Percentiles rank a stretch among this genome's conserved stretches.
These are phyloP conservation scores for Melanchra persicariae DNA, from an alignment of 2,888 invertebrate species.

Conservation along the genomic window DNA sequence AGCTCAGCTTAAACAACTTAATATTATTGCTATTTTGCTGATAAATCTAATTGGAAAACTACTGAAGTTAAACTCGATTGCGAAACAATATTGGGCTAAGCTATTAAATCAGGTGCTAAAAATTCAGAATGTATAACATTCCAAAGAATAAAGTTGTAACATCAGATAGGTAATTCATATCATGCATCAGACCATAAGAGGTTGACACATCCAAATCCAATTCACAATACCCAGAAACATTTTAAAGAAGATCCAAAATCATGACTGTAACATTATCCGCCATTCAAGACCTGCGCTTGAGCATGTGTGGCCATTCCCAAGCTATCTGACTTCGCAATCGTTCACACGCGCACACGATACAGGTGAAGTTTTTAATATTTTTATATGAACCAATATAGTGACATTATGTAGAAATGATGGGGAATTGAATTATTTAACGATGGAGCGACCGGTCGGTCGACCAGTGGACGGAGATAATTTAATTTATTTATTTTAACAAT, in stretches of 20 bases:
- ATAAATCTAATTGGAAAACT: not conserved
- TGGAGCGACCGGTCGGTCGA: slow-evolving; percentile 59
- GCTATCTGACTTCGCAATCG: slow-evolving; percentile 47
- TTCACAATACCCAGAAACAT: slow-evolving; percentile 25
- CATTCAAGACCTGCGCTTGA: slow-evolving; percentile 32
- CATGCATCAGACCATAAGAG: not conserved
- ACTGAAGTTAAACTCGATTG: not conserved
- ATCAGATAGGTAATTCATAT: too few species aligned
- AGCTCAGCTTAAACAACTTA: slow-evolving; percentile 2
- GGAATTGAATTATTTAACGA: slow-evolving; percentile 86
- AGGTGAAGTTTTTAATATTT: slow-evolving; percentile 44
- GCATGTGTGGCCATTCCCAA: slow-evolving; percentile 31
- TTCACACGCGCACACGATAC: slow-evolving; percentile 44
- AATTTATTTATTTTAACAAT: slow-evolving; percentile 70
- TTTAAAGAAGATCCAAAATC: slow-evolving; percentile 29
- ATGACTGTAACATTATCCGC: slow-evolving; percentile 31
- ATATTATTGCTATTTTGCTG: not conserved
- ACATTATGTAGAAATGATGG: slow-evolving; percentile 61
- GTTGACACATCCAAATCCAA: not conserved
- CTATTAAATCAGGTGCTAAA: too few species aligned
- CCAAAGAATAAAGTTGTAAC: not conserved
- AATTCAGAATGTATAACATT: not conserved
- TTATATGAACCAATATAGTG: slow-evolving; percentile 66
- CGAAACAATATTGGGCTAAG: not conserved
- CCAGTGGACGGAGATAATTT: slow-evolving; percentile 70